Percentiles rank a stretch among this genome's conserved stretches.
phyloP scores from a whole-genome alignment of 2,888 invertebrate genomes.

The Plebejus anna region DNA sequence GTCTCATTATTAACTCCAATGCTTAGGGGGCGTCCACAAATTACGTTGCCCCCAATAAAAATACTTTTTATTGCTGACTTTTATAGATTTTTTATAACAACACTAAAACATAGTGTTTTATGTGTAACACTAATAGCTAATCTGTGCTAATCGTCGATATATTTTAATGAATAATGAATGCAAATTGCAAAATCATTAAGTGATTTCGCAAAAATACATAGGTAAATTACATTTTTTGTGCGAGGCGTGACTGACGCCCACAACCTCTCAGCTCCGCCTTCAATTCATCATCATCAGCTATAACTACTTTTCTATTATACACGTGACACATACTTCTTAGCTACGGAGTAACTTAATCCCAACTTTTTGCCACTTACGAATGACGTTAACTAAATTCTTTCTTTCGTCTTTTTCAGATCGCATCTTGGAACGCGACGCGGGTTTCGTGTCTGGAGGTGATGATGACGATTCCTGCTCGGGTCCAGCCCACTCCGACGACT shows the following conservation, averaged over 20 bases:
- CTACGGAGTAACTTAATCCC: no score
- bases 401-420: slow-evolving; percentile 75
- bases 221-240: slow-evolving; percentile 1
- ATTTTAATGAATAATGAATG: not conserved
- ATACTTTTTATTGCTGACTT: not conserved
- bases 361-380: not conserved
- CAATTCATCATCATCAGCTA: not conserved
- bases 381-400: slow-evolving; percentile 25
- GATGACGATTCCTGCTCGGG: slow-evolving; percentile 82
- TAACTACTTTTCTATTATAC: no score
- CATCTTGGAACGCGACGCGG: slow-evolving; percentile 82
- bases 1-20: not conserved
- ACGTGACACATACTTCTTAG: no score
- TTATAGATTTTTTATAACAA: not conserved
- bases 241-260: slow-evolving; percentile 16
- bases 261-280: not conserved
- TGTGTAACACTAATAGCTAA: not conserved
- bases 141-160: slow-evolving; percentile 1
- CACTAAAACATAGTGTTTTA: slow-evolving; percentile 16
- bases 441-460: slow-evolving; percentile 87
- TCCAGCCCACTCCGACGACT: slow-evolving; percentile 75
- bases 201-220: slow-evolving; percentile 14
- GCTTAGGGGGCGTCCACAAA: no score
- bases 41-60: no score
- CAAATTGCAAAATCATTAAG: not conserved